These are phyloP conservation scores for Ophion slaviceki DNA, from an alignment of 2,888 invertebrate genomes.

Conservation along the genomic window DNA sequence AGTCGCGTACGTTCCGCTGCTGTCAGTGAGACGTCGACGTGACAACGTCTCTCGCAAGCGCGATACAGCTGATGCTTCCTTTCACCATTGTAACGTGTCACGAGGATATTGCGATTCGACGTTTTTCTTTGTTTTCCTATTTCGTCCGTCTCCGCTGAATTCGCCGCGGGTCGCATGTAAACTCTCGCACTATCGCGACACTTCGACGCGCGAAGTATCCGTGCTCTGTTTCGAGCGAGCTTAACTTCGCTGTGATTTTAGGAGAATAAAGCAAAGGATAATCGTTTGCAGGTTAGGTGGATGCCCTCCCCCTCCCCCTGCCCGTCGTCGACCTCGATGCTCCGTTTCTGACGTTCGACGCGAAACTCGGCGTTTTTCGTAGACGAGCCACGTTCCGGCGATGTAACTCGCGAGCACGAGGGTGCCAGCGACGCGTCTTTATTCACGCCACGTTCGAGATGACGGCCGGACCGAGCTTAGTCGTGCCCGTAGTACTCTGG, in stretches of 20 bases:
- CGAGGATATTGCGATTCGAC: background rate
- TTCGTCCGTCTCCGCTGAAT: background rate
- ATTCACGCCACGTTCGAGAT: slow-evolving; percentile 72
- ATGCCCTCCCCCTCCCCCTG: background rate
- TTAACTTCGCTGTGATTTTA: background rate
- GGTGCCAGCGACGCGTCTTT: background rate
- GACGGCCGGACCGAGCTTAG: slow-evolving; percentile 94
- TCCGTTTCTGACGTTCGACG: background rate
- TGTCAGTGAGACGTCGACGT: slow-evolving; percentile 70
- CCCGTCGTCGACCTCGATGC: too few species aligned
- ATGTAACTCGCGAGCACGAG: background rate
- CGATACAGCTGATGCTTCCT: slow-evolving; percentile 77
- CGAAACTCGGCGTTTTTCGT: background rate
- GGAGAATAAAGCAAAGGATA: background rate
- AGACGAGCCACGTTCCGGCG: background rate
- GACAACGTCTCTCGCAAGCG: slow-evolving; percentile 72
- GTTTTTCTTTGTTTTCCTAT: background rate
- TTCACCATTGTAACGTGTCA: background rate
- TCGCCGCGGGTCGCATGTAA: background rate
- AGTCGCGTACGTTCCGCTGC: slow-evolving; percentile 48
- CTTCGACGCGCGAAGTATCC: background rate
- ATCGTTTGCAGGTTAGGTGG: background rate
- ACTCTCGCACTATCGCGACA: background rate
- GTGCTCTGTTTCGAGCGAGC: background rate
- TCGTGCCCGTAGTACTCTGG: slow-evolving; percentile 99